These are phyloP conservation scores for Neopelma chrysocephalum DNA, from an alignment of 2,797 vertebrate genomes.

Conservation along the genomic window DNA sequence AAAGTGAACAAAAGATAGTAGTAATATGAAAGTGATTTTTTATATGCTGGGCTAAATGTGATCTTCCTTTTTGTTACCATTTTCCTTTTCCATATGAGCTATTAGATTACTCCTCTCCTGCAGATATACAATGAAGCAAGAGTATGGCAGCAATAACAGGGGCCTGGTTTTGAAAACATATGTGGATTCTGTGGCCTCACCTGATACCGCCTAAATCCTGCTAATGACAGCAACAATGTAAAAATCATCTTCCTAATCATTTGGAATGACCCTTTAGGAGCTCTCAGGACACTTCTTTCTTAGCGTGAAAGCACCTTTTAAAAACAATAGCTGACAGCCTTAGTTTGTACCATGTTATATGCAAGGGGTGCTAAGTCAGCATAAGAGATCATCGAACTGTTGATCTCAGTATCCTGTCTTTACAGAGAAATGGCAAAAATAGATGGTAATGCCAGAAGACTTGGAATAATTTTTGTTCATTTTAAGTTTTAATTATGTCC, in stretches of 20 bases:
- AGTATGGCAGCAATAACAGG: neutral
- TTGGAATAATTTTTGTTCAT: neutral
- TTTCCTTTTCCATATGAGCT: neutral
- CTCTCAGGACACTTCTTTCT: neutral
- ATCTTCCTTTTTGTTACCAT: constrained; percentile 21
- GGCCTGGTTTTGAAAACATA: neutral
- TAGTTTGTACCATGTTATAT: neutral
- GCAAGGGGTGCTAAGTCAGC: neutral
- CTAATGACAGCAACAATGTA: neutral
- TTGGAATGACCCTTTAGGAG: neutral
- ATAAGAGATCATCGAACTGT: neutral
- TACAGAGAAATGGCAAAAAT: neutral
- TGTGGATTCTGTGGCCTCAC: neutral
- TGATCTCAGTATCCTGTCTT: neutral
- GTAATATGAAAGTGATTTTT: constrained; percentile 37
- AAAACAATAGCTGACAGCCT: neutral
- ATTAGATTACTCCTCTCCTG: neutral
- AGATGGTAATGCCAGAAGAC: neutral
- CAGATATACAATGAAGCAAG: neutral
- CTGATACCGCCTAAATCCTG: neutral
- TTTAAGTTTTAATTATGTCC: neutral
- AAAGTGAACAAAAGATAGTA: constrained; percentile 40
- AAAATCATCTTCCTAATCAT: neutral
- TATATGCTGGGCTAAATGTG: neutral
- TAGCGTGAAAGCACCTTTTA: neutral